Evolutionary conservation across 2,113 vertebrate species (phyloP), one percentile per base, ranked within the genome.

Genomic region (Odocoileus virginianus): DNA sequence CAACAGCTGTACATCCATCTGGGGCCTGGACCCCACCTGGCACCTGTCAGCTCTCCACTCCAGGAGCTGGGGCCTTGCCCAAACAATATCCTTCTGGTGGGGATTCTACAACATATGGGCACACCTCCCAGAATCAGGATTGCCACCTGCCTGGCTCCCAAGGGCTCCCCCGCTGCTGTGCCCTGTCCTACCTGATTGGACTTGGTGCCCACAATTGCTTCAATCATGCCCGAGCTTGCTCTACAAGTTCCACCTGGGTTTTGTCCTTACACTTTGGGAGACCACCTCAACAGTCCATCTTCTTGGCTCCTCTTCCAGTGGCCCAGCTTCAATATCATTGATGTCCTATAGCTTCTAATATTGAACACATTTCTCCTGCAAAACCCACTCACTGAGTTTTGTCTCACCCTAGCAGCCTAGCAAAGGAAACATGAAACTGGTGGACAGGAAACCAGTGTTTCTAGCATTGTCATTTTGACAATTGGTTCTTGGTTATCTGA

Each of bases 81-180:
- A 82, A 97, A 93, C 27, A 71, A 81, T 40, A 67, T 96, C 60
- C 45, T 87, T 97, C 86, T 98, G 97, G 90, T 79, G 19, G 55
- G 60, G 21, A 87, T 94, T 94, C 93, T 98, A 84, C 55, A 97
- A 83, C 95, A 97, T 97, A 97, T 98, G 97, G 88, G 33, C 52
- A 93, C 52, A 84, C 87, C 52, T 92, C 89, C 55, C 89, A 95
- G 91, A 89, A 91, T 89, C 95, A 95, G 64, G 95, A 93, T 71
- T 30, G 61, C 78, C 78, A 93, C 97, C 96, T 98, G 94, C 97
- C 78, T 97, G 28, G 55, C 78, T 96, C 95, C 97, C 95, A 89
- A 76, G 89, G 93, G 67, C 83, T 98, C 71, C 86, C 27, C 43
- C 78, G 60, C 89, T 97, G 97, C 96, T 98, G 91, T 96, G 83